Conservation (phyloP, 2,888 invertebrate genomes). For the Hirtodrosophila duncani region DNA sequence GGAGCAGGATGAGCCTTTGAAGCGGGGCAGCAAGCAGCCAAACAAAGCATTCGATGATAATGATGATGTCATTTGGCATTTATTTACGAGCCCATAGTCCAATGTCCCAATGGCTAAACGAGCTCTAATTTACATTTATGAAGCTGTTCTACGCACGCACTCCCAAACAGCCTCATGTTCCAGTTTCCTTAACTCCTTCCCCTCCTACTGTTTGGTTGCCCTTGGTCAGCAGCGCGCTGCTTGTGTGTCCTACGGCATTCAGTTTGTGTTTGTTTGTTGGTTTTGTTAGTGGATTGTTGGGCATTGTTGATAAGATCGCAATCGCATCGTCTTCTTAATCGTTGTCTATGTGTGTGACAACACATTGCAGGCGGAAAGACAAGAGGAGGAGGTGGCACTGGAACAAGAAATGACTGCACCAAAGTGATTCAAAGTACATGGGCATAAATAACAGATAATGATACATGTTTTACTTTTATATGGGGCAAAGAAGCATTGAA, state of each 20-base stretch:
- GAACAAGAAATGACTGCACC: constrained; percentile 40
- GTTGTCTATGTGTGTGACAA: constrained; percentile 40
- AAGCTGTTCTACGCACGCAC: constrained; percentile 75
- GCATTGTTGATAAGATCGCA: constrained; percentile 67
- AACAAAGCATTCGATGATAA: constrained; percentile 63
- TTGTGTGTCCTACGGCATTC: constrained; percentile 58
- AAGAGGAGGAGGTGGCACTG: constrained; percentile 4
- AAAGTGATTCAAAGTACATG: constrained; percentile 71
- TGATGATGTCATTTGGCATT: constrained; percentile 77
- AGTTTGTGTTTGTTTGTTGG: constrained; percentile 30
- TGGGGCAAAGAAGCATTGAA: not conserved
- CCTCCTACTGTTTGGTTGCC: not conserved
- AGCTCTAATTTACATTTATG: constrained; percentile 78
- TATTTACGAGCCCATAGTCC: constrained; percentile 76
- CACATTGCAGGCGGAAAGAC: constrained; percentile 22
- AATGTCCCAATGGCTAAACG: constrained; percentile 76
- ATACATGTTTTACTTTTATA: constrained; percentile 44
- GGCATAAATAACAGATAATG: constrained; percentile 73
- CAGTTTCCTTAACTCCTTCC: not conserved
- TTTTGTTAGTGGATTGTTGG: constrained; percentile 54
- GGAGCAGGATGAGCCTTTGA: constrained; percentile 21
- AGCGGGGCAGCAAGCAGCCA: constrained; percentile 4
- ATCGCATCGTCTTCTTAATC: constrained; percentile 51
- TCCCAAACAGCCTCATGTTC: constrained; percentile 11
- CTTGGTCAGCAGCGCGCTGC: constrained; percentile 31